Evolutionary conservation across 2,113 vertebrate species (phyloP), one percentile per base, ranked within the genome.

Genomic region (Protobothrops flavoviridis): DNA sequence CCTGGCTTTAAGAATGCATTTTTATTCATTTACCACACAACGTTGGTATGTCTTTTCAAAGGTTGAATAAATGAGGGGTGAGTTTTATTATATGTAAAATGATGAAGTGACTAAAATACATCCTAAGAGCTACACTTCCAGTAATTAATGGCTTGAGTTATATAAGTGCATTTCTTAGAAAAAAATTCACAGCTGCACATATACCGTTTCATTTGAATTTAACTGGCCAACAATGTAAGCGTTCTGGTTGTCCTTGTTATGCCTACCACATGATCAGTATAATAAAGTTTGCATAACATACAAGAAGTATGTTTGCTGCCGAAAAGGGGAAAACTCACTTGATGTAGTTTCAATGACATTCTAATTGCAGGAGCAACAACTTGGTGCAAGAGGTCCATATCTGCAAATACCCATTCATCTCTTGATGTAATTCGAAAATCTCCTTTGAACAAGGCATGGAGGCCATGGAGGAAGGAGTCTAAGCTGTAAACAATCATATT

Each of bases 291-390:
- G 53, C 3, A 86, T 61, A 39, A 93, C 33, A 33, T 86, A 29
- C 52, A 20, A 1, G 8, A 89, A 29, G 5, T 50, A 61, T 39
- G 39, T 20, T 52, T 61, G 10, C 26, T 52, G 21, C 4, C 39
- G 33, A 92, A 93, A 94, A 56, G 55, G 10, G 74, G 13, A 88
- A 93, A 1, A 69, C 53, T 87, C 97, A 99, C 99, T 98, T 99
- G 99, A 95, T 99, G 99, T 45, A 99, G 98, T 94, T 99, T 99
- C 95, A 99, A 97, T 91, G 99, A 99, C 99, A 99, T 99, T 95
- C 99, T 97, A 81, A 99, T 98, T 1, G 98, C 99, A 0, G 99
- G 99, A n/a, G 98, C 98, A 24, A 99, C 98, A 4, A 99, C 99
- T 94, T 98, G 99, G 93, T 99, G 99, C 91, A 99, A 95, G 0